Evolutionary conservation across 1,140 invertebrate genomes (phyloP).

Genomic region (Cotesia typhae): DNA sequence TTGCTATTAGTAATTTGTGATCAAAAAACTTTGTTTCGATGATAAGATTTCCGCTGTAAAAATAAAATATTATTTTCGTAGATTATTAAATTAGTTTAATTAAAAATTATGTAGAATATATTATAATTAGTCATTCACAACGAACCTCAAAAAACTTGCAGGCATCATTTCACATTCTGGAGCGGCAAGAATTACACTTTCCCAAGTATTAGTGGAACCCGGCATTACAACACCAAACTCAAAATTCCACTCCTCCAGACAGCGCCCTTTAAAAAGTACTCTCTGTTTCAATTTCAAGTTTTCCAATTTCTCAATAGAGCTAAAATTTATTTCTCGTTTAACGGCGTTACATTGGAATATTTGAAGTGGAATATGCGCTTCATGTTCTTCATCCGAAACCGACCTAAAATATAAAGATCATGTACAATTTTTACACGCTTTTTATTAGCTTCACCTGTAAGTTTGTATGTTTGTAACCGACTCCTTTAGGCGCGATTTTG

Average conservation of each 20-base stretch:
- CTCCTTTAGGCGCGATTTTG: no score
- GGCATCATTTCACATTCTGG: constrained; percentile 99
- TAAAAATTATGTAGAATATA: not conserved
- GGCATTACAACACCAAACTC: constrained; percentile 99
- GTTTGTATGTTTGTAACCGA: no score
- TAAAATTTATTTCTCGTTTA: constrained; percentile 98
- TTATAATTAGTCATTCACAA: constrained; percentile 21
- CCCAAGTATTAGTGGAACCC: constrained; percentile 99
- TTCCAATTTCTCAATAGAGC: constrained; percentile 94
- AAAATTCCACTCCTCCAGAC: constrained; percentile 97
- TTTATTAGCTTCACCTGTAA: no score
- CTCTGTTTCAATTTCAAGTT: constrained; percentile 97
- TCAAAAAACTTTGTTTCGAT: constrained; percentile 99
- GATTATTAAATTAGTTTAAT: not conserved
- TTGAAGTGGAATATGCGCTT: constrained; percentile 95
- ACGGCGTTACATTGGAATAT: constrained; percentile 96
- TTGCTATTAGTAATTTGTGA: constrained; percentile 92
- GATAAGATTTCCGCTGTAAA: constrained; percentile 95
- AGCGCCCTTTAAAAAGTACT: constrained; percentile 82
- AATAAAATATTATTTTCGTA: constrained; percentile 35
- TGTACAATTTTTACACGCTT: not conserved
- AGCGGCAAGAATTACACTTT: constrained; percentile 96
- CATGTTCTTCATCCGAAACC: constrained; percentile 89
- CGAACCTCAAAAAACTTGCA: constrained; percentile 92
- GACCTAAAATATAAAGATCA: constrained; percentile 64